These are phyloP conservation scores for Drosophila neonasuta DNA, from an alignment of 2,888 invertebrate species.

Conservation along the genomic window DNA sequence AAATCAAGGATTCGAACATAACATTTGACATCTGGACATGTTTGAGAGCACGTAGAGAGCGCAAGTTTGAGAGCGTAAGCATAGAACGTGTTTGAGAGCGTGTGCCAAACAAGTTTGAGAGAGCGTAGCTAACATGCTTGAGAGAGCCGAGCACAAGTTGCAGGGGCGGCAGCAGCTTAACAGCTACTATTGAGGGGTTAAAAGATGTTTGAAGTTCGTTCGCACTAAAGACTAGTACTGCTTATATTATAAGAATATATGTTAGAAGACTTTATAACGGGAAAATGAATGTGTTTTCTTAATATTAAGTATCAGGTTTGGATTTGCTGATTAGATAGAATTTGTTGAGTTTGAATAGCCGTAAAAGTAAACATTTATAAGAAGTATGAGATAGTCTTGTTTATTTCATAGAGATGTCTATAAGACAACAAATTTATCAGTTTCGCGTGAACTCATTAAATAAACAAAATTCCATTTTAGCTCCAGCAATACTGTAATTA, in stretches of 20 bases:
- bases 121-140: conserved; percentile 21
- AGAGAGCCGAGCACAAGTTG: conserved; percentile 20
- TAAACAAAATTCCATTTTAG: neutral
- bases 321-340: neutral
- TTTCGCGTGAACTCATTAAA: neutral
- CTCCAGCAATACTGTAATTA: neutral
- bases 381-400: too few species aligned
- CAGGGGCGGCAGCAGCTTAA: conserved; percentile 4
- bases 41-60: conserved; percentile 18
- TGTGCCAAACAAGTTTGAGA: conserved; percentile 15
- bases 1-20: conserved; percentile 23
- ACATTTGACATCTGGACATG: conserved; percentile 37
- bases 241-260: neutral
- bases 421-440: too few species aligned
- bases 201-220: conserved; percentile 1
- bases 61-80: conserved; percentile 30
- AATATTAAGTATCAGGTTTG: neutral
- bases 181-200: conserved; percentile 15
- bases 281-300: neutral
- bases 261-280: conserved; percentile 6
- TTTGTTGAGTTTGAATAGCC: neutral
- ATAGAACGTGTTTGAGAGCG: conserved; percentile 26
- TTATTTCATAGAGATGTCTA: too few species aligned
- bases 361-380: too few species aligned
- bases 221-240: too few species aligned